phyloP scores from a whole-genome alignment of 2,797 vertebrate genomes.

The Serranus cabrilla region DNA sequence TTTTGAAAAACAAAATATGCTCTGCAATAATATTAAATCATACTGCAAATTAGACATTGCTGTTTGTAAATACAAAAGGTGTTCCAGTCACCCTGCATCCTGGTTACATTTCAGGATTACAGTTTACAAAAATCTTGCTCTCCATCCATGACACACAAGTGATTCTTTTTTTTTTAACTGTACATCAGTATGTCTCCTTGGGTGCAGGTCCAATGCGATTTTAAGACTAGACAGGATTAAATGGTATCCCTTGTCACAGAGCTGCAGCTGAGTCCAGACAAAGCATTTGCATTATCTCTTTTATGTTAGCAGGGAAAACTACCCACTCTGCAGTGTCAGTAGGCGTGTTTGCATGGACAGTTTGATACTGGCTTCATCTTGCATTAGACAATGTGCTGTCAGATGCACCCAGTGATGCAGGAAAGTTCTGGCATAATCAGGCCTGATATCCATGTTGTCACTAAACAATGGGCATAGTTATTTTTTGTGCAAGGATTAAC shows the following conservation, averaged over 20 bases:
- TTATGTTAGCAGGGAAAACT: constrained; percentile 4
- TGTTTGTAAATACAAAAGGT: constrained; percentile 3
- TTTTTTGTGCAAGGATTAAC: background rate
- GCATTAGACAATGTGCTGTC: constrained; percentile 24
- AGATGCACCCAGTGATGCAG: constrained; percentile 23
- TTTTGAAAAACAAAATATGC: background rate
- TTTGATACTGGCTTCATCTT: constrained; percentile 30
- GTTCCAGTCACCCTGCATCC: background rate
- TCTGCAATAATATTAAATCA: background rate
- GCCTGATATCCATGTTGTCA: constrained; percentile 15
- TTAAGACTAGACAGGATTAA: background rate
- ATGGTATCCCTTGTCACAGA: background rate
- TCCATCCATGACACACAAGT: constrained; percentile 7
- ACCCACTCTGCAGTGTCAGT: constrained; percentile 11
- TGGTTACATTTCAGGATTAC: constrained; percentile 10
- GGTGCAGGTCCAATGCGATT: background rate
- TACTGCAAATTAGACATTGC: background rate
- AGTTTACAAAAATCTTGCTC: constrained; percentile 15
- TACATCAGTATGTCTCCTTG: background rate
- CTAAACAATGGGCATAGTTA: background rate
- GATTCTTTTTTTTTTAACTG: background rate
- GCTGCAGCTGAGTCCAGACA: constrained; percentile 19
- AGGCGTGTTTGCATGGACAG: constrained; percentile 31
- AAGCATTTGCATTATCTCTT: constrained; percentile 43
- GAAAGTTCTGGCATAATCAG: constrained; percentile 6